These are phyloP conservation scores for Oedothorax gibbosus DNA, from an alignment of 1,140 invertebrate genomes.

Conservation along the genomic window DNA sequence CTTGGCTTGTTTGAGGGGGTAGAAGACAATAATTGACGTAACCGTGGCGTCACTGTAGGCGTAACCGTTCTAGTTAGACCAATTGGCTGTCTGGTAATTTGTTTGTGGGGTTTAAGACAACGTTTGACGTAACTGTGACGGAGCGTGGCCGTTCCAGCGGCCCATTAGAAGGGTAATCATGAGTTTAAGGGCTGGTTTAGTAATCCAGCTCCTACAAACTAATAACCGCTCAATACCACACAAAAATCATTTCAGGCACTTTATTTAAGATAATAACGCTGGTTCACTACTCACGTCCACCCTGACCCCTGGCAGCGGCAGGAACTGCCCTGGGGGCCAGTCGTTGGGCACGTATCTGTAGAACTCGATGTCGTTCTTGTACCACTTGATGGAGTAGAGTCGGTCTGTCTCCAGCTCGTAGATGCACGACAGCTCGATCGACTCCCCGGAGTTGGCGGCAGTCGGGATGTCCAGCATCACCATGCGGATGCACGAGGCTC, in stretches of 20 bases:
- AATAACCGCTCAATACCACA: too few species aligned
- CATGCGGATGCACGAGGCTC: slow-evolving; percentile 39
- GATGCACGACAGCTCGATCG: slow-evolving; percentile 63
- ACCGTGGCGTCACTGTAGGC: too few species aligned
- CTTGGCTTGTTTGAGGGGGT: too few species aligned
- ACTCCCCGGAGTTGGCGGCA: slow-evolving; percentile 61
- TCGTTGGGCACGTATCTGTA: slow-evolving; percentile 62
- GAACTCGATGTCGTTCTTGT: slow-evolving; percentile 63
- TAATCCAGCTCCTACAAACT: too few species aligned
- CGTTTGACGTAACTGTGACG: too few species aligned
- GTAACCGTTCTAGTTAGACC: too few species aligned
- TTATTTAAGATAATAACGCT: neutral
- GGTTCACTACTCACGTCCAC: slow-evolving; percentile 59
- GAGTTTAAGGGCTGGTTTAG: too few species aligned
- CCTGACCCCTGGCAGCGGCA: slow-evolving; percentile 57
- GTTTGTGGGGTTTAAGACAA: too few species aligned
- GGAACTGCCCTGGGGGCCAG: slow-evolving; percentile 60
- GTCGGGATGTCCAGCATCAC: slow-evolving; percentile 63
- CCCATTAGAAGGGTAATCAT: too few species aligned
- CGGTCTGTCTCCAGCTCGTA: slow-evolving; percentile 63
- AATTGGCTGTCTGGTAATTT: too few species aligned
- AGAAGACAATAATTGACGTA: too few species aligned
- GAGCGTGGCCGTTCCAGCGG: too few species aligned
- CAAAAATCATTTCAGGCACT: neutral
- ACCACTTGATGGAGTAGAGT: slow-evolving; percentile 62